Conservation (phyloP, 2,113 vertebrate genomes). For the Lepisosteus oculatus region DNA sequence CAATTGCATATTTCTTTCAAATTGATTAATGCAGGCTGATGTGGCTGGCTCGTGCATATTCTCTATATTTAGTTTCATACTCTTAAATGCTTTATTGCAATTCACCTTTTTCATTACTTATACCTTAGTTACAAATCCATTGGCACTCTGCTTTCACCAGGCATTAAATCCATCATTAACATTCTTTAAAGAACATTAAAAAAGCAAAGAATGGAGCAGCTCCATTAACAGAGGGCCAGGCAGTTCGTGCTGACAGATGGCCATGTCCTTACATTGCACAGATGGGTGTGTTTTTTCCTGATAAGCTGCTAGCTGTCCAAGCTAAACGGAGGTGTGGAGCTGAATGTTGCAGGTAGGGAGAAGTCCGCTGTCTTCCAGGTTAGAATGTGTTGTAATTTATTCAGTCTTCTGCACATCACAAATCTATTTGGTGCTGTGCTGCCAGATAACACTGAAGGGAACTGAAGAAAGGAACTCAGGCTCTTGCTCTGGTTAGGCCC, state of each 20-base stretch:
- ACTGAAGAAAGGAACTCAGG: too few species aligned
- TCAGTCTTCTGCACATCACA: neutral
- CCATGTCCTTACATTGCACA: neutral
- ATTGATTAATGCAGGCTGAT: too few species aligned
- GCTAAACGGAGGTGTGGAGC: neutral
- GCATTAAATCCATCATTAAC: constrained; percentile 16
- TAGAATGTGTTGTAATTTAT: neutral
- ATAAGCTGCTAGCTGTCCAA: constrained; percentile 13
- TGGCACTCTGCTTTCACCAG: neutral
- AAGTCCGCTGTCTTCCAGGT: neutral
- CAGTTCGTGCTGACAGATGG: constrained; percentile 13
- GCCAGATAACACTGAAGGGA: too few species aligned
- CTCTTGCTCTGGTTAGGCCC: too few species aligned
- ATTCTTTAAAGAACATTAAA: constrained; percentile 17
- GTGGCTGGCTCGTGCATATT: too few species aligned
- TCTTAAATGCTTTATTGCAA: neutral
- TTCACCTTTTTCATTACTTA: constrained; percentile 5
- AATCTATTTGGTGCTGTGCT: too few species aligned
- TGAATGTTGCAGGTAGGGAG: neutral
- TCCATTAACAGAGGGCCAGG: neutral
- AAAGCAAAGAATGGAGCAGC: constrained; percentile 2
- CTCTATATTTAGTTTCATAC: too few species aligned
- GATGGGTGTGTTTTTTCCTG: neutral
- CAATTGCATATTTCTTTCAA: too few species aligned
- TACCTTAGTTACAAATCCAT: neutral